Evolutionary conservation across 2,797 vertebrate genomes (phyloP).

Genomic region (Lacerta bilineata): DNA sequence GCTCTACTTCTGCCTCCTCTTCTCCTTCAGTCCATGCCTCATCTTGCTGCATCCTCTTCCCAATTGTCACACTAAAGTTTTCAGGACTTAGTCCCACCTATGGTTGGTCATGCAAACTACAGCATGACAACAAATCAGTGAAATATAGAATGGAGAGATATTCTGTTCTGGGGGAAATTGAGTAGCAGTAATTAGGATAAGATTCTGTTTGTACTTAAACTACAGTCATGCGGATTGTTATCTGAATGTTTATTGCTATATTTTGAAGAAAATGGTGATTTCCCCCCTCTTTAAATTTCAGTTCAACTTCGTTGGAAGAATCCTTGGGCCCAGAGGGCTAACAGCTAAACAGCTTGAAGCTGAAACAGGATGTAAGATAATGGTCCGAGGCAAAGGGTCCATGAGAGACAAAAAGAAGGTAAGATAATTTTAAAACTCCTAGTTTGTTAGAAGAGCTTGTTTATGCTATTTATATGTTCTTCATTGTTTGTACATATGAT

Average conservation of each 20-base stretch:
- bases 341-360: conserved; percentile 98
- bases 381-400: conserved; percentile 99
- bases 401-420: conserved; percentile 99
- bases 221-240: not conserved
- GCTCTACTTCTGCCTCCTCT: not conserved
- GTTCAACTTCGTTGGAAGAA: conserved; percentile 99
- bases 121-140: no score
- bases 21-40: no score
- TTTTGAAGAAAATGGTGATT: conserved; percentile 15
- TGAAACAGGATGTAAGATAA: conserved; percentile 99
- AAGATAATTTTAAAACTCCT: conserved; percentile 58
- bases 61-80: no score
- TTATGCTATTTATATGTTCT: not conserved
- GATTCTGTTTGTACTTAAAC: not conserved
- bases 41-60: no score
- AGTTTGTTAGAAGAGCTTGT: not conserved
- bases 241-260: conserved; percentile 29
- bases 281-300: conserved; percentile 60
- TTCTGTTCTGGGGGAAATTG: not conserved
- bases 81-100: no score
- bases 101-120: no score
- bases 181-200: not conserved
- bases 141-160: no score
- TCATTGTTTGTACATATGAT: not conserved
- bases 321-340: conserved; percentile 97